Conservation (phyloP, 1,140 invertebrate species). For the fruit fly (Drosophila melanogaster) region Release_6_plus_ISO1_MT NT_033779.5:8571001-8571500, state of each 20-base stretch:
- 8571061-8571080: constrained; percentile 49
- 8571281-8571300: constrained; percentile 25
- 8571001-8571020: constrained; percentile 4
- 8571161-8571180: constrained; percentile 26
- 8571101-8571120: constrained; percentile 39
- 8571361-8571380: constrained; percentile 21
- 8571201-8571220: constrained; percentile 37
- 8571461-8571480: not conserved
- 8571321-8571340: constrained; percentile 83
- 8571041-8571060: constrained; percentile 26
- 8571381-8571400: constrained; percentile 82
- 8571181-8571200: constrained; percentile 39
- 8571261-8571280: constrained; percentile 67
- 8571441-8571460: constrained; percentile 54
- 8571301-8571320: constrained; percentile 63
- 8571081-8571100: constrained; percentile 52
- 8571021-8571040: constrained; percentile 2
- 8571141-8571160: constrained; percentile 67
- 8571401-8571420: constrained; percentile 57
- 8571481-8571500: not conserved
- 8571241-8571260: constrained; percentile 58
- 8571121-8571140: constrained; percentile 62
- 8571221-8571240: constrained; percentile 55
- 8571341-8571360: constrained; percentile 32
- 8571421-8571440: constrained; percentile 46